Conservation (phyloP, 2,797 vertebrate species). For the Pangasius larnaudii region DNA sequence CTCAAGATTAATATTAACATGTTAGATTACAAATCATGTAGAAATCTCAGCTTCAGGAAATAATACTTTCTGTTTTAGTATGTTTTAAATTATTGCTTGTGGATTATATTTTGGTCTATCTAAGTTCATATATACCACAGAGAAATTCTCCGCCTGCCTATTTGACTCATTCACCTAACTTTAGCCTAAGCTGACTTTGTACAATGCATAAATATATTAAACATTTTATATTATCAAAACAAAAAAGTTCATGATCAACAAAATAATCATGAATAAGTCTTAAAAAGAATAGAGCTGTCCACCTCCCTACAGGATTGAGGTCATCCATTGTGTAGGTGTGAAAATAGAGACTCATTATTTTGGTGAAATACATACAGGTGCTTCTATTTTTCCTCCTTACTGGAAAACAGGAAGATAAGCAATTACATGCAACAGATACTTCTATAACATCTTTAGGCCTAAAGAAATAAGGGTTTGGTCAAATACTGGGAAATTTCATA, state of each 20-base stretch:
- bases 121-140: background rate
- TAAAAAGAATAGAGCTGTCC: background rate
- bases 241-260: background rate
- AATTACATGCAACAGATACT: constrained; percentile 31
- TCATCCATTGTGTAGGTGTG: constrained; percentile 48
- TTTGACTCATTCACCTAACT: background rate
- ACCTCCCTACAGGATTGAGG: constrained; percentile 40
- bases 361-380: constrained; percentile 42
- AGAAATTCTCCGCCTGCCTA: background rate
- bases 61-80: background rate
- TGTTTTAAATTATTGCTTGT: background rate
- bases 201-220: background rate
- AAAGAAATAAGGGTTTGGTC: background rate
- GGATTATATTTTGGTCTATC: background rate
- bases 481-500: background rate
- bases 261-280: background rate
- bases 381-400: constrained; percentile 11
- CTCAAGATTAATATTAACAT: background rate
- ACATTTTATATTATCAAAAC: background rate
- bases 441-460: background rate
- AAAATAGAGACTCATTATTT: constrained; percentile 51
- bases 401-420: constrained; percentile 20
- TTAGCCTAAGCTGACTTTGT: background rate
- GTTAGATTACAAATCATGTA: background rate
- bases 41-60: background rate